These are phyloP conservation scores for Diachasma alloeum DNA, from an alignment of 1,140 invertebrate species.

Conservation along the genomic window DNA sequence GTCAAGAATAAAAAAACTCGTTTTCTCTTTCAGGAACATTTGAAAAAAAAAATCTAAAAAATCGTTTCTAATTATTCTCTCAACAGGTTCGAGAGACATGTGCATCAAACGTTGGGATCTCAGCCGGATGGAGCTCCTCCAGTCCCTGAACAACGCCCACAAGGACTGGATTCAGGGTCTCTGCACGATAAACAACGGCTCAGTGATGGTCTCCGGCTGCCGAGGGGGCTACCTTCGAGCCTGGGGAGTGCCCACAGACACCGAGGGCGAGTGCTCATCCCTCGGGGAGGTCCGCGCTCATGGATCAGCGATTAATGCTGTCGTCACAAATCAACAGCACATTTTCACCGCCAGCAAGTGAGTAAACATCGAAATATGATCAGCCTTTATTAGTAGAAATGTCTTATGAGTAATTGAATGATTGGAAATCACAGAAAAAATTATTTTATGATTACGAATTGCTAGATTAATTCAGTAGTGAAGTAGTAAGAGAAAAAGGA, in stretches of 20 bases:
- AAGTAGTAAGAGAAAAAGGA: not conserved
- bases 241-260: conserved; percentile 60
- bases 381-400: conserved; percentile 1
- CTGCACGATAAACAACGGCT: conserved; percentile 70
- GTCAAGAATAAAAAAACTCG: no score
- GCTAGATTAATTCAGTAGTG: not conserved
- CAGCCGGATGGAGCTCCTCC: conserved; percentile 70
- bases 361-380: conserved; percentile 47
- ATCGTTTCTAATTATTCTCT: not conserved
- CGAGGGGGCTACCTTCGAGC: conserved; percentile 76
- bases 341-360: conserved; percentile 82
- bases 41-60: no score
- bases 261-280: conserved; percentile 64
- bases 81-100: conserved; percentile 76
- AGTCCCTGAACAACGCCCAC: conserved; percentile 87
- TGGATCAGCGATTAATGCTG: conserved; percentile 77
- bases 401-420: no score
- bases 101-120: conserved; percentile 91
- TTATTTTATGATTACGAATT: no score
- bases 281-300: conserved; percentile 81
- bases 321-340: conserved; percentile 75
- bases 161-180: conserved; percentile 90
- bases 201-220: conserved; percentile 78
- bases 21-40: no score
- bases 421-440: not conserved